Conservation (phyloP, 2,113 vertebrate species). For the Paradoxurus hermaphroditus region DNA sequence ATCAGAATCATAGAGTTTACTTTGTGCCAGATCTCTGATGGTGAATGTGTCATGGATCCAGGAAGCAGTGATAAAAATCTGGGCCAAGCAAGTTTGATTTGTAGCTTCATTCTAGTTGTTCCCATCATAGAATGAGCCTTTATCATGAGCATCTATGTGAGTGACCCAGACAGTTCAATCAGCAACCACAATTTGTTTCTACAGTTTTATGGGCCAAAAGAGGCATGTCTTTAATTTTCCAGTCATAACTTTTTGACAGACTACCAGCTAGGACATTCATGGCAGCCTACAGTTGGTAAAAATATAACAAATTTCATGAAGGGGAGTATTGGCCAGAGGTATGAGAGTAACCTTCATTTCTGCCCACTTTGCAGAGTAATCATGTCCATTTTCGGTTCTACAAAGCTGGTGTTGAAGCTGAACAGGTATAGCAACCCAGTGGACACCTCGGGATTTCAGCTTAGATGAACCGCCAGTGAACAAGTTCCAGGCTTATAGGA, state of each 20-base stretch:
- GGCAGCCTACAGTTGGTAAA: background rate
- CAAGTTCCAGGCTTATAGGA: background rate
- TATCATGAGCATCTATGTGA: background rate
- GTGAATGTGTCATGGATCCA: background rate
- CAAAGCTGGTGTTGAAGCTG: background rate
- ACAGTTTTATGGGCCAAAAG: background rate
- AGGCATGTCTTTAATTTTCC: background rate
- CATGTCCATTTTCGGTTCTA: background rate
- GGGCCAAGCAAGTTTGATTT: background rate
- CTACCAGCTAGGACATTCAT: background rate
- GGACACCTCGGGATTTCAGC: background rate
- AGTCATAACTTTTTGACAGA: background rate
- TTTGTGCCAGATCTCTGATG: background rate
- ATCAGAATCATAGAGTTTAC: background rate
- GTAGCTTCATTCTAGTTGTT: background rate
- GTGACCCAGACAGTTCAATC: background rate
- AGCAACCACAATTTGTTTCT: background rate
- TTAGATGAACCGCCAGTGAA: background rate
- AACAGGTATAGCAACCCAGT: background rate
- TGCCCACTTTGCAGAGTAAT: background rate
- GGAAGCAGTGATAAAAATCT: background rate
- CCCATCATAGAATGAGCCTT: background rate
- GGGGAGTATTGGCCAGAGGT: background rate
- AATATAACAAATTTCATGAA: background rate
- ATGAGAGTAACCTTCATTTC: background rate